Evolutionary conservation across 2,797 vertebrate species (phyloP), one percentile per base, ranked within the genome.

Genomic region (Xenopus petersii): DNA sequence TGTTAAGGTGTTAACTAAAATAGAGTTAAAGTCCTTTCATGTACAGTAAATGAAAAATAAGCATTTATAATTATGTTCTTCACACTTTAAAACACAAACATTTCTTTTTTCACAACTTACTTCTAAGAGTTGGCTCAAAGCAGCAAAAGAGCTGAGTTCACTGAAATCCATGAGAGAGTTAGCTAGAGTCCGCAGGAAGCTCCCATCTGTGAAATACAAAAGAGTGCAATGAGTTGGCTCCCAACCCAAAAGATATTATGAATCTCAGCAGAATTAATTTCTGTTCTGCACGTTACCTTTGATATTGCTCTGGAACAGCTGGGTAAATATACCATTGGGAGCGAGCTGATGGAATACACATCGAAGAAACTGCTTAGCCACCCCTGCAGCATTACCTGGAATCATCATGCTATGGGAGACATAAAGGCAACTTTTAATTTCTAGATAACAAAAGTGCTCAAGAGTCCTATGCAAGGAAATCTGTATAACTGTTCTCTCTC

Each of bases 291-390:
- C 0, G 1, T 81, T 86, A 99, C 98, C 98, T 96, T 98, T 99
- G 85, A 99, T 98, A 83, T 94, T 95, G 82, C 97, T 99, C 89
- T 98, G 97, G 85, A 99, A 99, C 67, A 99, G 94, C 83, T 99
- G 98, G 2, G 97, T 96, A 65, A 99, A 88, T 86, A 99, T 98
- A 81, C 98, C 97, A 0, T 99, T 99, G 54, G 98, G 98, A 55
- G 97, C 97, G 84, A 99, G 86, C 81, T 99, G 98, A 83, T 99
- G 98, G 85, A 99, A 95, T 81, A 98, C 89, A 63, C 98, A 99
- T 55, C 98, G 97, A 15, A 99, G 93, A 83, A 99, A 99, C 88
- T 99, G 98, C 86, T 99, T 99, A 76, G 98, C 98, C 84, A 99
- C 98, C 67, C 98, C 98, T 5, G 96, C 96, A 42, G 96, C 95